Evolutionary conservation across 2,113 vertebrate species (phyloP).

Genomic region (Copsychus sechellarum): DNA sequence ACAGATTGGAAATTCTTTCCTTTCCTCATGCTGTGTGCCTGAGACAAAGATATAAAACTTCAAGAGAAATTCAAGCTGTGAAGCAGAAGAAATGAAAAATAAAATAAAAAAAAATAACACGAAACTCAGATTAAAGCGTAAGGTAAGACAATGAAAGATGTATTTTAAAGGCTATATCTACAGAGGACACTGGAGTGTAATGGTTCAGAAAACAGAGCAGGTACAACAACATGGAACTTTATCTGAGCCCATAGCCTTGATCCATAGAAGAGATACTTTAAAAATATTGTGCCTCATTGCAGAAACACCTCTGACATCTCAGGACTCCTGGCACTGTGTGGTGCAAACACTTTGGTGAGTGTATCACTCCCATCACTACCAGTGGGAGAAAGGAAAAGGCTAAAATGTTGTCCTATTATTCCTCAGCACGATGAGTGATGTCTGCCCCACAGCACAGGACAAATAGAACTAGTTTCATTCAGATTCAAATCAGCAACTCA

Average conservation of each 20-base stretch:
- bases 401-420: neutral
- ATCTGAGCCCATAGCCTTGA: neutral
- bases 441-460: neutral
- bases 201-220: neutral
- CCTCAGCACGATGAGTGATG: neutral
- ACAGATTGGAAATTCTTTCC: neutral
- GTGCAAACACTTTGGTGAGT: neutral
- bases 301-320: neutral
- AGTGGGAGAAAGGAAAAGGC: neutral
- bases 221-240: neutral
- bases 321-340: neutral
- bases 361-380: neutral
- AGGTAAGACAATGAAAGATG: neutral
- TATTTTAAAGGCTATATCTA: neutral
- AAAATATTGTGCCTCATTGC: neutral
- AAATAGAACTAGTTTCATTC: neutral
- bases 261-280: neutral
- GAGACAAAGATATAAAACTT: neutral
- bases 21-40: neutral
- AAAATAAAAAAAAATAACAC: neutral
- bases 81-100: neutral
- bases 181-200: neutral
- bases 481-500: neutral
- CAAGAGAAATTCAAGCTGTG: neutral
- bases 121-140: neutral